Base-by-base conservation (phyloP, 2,888 invertebrate genomes). In the Operophtera brumata region DNA sequence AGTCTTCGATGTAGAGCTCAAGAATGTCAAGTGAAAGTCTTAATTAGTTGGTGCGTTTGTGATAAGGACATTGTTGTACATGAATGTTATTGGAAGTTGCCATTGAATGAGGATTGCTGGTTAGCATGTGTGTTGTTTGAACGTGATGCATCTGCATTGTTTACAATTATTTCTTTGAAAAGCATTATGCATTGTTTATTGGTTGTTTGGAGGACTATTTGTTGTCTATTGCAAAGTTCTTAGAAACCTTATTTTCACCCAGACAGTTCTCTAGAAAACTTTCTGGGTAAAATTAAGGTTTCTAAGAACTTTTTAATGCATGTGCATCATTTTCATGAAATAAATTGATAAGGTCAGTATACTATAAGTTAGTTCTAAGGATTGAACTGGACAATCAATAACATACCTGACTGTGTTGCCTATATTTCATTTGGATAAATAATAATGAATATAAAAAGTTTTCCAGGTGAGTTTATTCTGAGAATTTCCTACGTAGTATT, bases 1-100 rank as follows among this genome's bases (percentile, higher is more conserved):
- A 64, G 92, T 96, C 9, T 98, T 98, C 80, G 97, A 97, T 69
- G 95, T 98, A 37, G 97, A 98, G 87, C 88, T 98, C 54, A 96
- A 95, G 81, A 93, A 93, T 78, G 93, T 97, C 61, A 93, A 93
- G 79, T 95, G 91, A 86, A 69, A 20, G 51, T 60, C 58, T 63
- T 67, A 52, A 57, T 34, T 45, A 47, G 49, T 66, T 57, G 66
- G 61, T 70, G 61, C 61, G 68, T 66, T 59, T 72, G 70, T 73
- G 71, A 75, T 59, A 65, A 59, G 68, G 69, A 74, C 62, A 65
- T 69, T 71, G 71, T 75, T 73, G 65, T 73, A 71, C 66, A 66
- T 71, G 69, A 67, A 70, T 73, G 69, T 71, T 69, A 71, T 70
- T 72, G 71, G 67, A 71, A 55, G 66, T 75, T 77, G 79, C 75